phyloP scores from a whole-genome alignment of 1,140 invertebrate species.

The Alviniconcha marisindica region DNA sequence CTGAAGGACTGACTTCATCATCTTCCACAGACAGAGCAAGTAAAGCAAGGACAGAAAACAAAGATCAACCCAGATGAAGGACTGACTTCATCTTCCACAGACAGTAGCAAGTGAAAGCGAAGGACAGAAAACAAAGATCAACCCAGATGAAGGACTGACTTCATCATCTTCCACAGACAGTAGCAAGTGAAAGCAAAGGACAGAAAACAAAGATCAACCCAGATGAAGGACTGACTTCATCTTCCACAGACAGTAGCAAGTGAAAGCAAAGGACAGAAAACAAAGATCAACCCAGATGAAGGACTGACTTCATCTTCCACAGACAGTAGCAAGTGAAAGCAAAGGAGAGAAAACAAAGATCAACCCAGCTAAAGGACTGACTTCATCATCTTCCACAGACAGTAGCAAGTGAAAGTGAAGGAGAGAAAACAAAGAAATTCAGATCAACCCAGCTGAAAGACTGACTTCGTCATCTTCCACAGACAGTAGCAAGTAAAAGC shows the following conservation, averaged over 20 bases:
- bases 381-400: background rate
- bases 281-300: too few species aligned
- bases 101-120: background rate
- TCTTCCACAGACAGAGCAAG: conserved; percentile 89
- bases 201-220: too few species aligned
- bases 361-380: background rate
- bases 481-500: too few species aligned
- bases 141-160: conserved; percentile 77
- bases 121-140: background rate
- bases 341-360: too few species aligned
- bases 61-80: too few species aligned
- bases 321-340: too few species aligned
- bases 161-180: conserved; percentile 90
- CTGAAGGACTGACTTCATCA: conserved; percentile 83
- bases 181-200: too few species aligned
- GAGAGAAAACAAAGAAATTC: background rate
- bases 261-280: too few species aligned
- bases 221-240: too few species aligned
- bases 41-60: too few species aligned
- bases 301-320: too few species aligned
- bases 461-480: conserved; percentile 89
- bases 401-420: background rate
- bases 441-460: background rate
- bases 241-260: too few species aligned
- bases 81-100: conserved; percentile 4